These are phyloP conservation scores for Pseudomyrmex pallidus DNA, from an alignment of 1,140 invertebrate species.

Conservation along the genomic window DNA sequence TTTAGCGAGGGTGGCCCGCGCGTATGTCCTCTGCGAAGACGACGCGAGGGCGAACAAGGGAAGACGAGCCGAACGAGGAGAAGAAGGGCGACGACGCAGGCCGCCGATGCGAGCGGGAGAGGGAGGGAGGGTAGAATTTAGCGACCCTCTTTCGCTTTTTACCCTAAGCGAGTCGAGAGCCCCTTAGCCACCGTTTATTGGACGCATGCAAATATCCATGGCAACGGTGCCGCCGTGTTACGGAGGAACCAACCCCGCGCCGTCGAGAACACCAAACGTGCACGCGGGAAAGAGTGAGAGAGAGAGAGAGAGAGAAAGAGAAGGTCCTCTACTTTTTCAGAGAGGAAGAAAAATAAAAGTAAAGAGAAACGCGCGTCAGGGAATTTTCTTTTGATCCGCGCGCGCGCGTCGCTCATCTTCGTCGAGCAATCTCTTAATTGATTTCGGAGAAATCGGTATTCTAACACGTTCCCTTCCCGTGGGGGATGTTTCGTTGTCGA, in stretches of 20 bases:
- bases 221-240: constrained; percentile 79
- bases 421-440: constrained; percentile 71
- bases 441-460: constrained; percentile 46
- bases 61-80: constrained; percentile 45
- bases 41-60: constrained; percentile 64
- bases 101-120: constrained; percentile 39
- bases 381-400: constrained; percentile 69
- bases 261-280: constrained; percentile 55
- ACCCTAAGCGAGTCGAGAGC: constrained; percentile 84
- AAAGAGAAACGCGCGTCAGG: constrained; percentile 20
- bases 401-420: constrained; percentile 44
- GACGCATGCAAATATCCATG: constrained; percentile 86
- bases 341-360: constrained; percentile 11
- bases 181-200: constrained; percentile 86
- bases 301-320: constrained; percentile 10
- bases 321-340: constrained; percentile 14
- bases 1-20: constrained; percentile 60
- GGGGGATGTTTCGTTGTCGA: not conserved
- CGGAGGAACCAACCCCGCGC: constrained; percentile 60
- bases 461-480: constrained; percentile 12
- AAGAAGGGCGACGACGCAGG: constrained; percentile 51
- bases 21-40: constrained; percentile 73
- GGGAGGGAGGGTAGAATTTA: constrained; percentile 74
- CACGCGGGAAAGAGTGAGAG: constrained; percentile 16
- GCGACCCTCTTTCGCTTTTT: constrained; percentile 83